These are phyloP conservation scores for Papilio polytes DNA, from an alignment of 1,140 invertebrate species.

Conservation along the genomic window DNA sequence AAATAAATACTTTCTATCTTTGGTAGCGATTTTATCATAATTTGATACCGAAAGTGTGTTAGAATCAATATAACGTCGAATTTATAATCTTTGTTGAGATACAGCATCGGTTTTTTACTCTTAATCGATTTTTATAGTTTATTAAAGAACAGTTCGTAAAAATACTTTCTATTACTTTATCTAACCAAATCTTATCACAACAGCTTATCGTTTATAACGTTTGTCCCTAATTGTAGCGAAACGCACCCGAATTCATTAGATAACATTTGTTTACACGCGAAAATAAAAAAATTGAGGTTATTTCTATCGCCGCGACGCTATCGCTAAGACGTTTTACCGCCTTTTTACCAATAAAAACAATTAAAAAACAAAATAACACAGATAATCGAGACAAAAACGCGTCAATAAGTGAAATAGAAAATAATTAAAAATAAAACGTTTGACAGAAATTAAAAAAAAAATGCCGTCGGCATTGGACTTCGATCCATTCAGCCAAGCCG, in stretches of 20 bases:
- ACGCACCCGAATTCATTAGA: slow-evolving; percentile 61
- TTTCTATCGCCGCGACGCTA: slow-evolving; percentile 47
- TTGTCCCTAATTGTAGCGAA: slow-evolving; percentile 57
- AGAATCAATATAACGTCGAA: not conserved
- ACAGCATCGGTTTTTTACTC: not conserved
- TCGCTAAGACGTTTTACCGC: slow-evolving; percentile 38
- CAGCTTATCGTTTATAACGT: slow-evolving; percentile 50
- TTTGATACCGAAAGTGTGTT: not conserved
- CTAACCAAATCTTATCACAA: slow-evolving; percentile 55
- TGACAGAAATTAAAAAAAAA: slow-evolving; percentile 30
- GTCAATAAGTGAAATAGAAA: slow-evolving; percentile 2
- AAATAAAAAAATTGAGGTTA: slow-evolving; percentile 56
- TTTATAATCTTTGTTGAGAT: too few species aligned
- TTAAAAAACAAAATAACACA: not conserved
- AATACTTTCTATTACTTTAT: slow-evolving; percentile 46
- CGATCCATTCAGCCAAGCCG: slow-evolving; percentile 74
- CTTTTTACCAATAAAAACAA: not conserved
- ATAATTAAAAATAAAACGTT: slow-evolving; percentile 6
- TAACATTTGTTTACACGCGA: slow-evolving; percentile 59
- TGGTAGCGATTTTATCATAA: slow-evolving; percentile 3
- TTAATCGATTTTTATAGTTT: not conserved
- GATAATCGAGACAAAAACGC: not conserved
- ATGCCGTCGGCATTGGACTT: slow-evolving; percentile 73
- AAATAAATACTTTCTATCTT: slow-evolving; percentile 26
- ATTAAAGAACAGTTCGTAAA: slow-evolving; percentile 10